phyloP scores from a whole-genome alignment of 37 sponge, comb jelly and placozoan species.

The Bolinopsis microptera region DNA sequence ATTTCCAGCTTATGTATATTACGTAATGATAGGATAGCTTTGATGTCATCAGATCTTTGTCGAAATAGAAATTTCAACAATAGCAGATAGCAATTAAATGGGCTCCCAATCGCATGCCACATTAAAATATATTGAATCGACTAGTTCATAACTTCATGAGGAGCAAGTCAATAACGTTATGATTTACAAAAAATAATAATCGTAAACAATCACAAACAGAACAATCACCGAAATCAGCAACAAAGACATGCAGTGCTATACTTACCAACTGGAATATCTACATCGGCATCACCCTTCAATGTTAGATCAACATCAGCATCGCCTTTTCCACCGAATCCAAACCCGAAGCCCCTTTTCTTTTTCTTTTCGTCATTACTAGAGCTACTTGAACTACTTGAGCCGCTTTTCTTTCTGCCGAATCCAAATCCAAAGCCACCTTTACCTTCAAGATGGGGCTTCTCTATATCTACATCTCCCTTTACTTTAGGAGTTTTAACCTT shows the following conservation, averaged over 20 bases:
- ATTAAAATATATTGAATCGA: no score
- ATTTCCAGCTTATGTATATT: no score
- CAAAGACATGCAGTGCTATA: not conserved
- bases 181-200: no score
- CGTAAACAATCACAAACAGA: no score
- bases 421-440: slow-evolving; percentile 54
- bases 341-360: slow-evolving; percentile 8
- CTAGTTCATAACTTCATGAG: no score
- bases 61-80: no score
- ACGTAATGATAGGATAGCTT: no score
- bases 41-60: no score
- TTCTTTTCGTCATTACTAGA: slow-evolving; percentile 51
- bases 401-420: not conserved
- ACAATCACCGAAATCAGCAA: not conserved
- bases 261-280: not conserved
- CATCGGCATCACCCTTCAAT: not conserved
- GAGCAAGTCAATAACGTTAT: no score
- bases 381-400: not conserved
- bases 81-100: no score
- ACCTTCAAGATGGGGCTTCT: not conserved
- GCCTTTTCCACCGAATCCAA: slow-evolving; percentile 33
- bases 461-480: slow-evolving; percentile 46
- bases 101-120: no score
- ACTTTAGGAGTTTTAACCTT: slow-evolving; percentile 32
- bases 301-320: slow-evolving; percentile 46